Evolutionary conservation across 1,140 invertebrate genomes (phyloP), one percentile per base, ranked within the genome.

Genomic region (Drosophila pallidifrons): DNA sequence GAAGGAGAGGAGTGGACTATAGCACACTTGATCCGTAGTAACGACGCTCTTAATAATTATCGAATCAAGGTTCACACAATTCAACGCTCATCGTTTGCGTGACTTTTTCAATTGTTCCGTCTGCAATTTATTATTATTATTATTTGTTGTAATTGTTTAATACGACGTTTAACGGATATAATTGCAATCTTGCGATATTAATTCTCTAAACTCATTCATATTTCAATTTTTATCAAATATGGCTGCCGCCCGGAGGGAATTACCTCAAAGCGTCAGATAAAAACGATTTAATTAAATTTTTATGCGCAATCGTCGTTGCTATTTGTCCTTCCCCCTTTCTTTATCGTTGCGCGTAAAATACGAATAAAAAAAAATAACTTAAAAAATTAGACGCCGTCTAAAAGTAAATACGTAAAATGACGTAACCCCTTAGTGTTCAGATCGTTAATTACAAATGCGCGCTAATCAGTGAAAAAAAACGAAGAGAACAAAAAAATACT

Each of bases 31-130:
- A 59, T 59, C 11, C 25, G 13, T 46, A 59, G 41, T 7, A 45
- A 59, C 28, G 63, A 20, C 20, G 20, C 20, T 20, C 28, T 55
- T 43, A 43, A 28, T 69, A 60, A 60, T 69, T 59, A 35, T 59
- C 35, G 43, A 41, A 59, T 60, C 72, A 70, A 64, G 72, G 66
- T 61, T 57, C 5, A 16, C 32, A 38, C 20, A 25, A 25, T 64
- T 32, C 32, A 32, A 32, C 32, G 32, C 43, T 47, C 45, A 11
- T 6, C 20, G 16, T n/a, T 78, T 43, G 60, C 70, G 70, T 73
- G 70, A 73, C 63, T 43, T 45, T 67, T 52, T 73, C 70, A 73
- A 73, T 73, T 67, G 54, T 38, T 6, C 52, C 11, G 16, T 8
- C 25, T 35, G 0, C 7, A 7, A 38, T 49, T 32, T 30, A 7